phyloP scores from a whole-genome alignment of 2,113 vertebrate species.

The Saimiri boliviensis region DNA sequence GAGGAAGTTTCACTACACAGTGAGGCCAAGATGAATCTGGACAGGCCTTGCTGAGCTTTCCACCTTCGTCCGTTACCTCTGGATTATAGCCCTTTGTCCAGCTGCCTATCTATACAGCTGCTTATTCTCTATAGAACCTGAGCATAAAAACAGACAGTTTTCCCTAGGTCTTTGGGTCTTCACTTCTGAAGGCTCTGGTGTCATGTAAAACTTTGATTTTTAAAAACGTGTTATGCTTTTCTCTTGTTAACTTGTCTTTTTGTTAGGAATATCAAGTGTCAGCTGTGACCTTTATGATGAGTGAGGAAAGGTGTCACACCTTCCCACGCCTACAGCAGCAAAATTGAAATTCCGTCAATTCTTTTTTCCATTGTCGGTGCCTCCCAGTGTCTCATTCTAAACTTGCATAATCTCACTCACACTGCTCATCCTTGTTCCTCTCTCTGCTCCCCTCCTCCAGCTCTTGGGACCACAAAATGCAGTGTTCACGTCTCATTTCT shows the following conservation, averaged over 20 bases:
- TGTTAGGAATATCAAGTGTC: not conserved
- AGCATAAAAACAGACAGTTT: not conserved
- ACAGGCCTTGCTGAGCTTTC: not conserved
- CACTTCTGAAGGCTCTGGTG: not conserved
- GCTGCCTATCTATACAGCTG: not conserved
- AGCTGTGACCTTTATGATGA: not conserved
- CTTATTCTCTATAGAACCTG: not conserved
- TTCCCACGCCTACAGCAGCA: not conserved
- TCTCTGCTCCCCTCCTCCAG: not conserved
- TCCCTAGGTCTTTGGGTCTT: not conserved
- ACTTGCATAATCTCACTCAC: not conserved
- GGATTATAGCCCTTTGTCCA: not conserved
- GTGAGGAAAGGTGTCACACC: not conserved
- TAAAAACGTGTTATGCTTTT: not conserved
- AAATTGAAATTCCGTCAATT: not conserved
- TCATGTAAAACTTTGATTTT: not conserved
- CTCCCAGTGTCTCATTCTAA: not conserved
- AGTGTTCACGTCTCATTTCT: constrained; percentile 66
- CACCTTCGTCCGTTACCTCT: not conserved
- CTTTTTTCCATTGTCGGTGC: not conserved
- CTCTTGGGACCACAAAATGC: not conserved
- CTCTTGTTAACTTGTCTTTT: not conserved
- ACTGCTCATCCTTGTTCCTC: not conserved
- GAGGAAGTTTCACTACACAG: not conserved
- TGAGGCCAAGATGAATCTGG: not conserved